Evolutionary conservation across 2,888 invertebrate species (phyloP).

Genomic region (Drosophila nr. perissopoda): DNA sequence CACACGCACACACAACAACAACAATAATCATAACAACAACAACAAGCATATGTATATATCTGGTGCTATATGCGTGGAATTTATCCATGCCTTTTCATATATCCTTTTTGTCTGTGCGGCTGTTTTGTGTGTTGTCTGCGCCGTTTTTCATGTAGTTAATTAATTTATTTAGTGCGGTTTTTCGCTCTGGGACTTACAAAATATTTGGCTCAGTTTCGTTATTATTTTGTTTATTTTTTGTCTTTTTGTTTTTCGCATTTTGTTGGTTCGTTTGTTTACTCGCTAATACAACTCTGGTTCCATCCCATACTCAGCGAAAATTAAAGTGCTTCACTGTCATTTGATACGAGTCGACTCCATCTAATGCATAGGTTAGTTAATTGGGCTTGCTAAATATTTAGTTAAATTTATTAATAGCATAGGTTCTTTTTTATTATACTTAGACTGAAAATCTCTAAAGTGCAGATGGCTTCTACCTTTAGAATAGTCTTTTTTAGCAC

Average conservation of each 20-base stretch:
- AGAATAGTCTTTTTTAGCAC: neutral
- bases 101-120: conserved; percentile 37
- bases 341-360: conserved; percentile 33
- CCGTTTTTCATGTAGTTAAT: conserved; percentile 79
- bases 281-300: conserved; percentile 35
- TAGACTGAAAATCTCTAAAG: neutral
- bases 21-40: conserved; percentile 6
- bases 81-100: conserved; percentile 49
- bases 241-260: conserved; percentile 24
- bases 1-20: conserved; percentile 19
- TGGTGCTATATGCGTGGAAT: conserved; percentile 45
- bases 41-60: conserved; percentile 33
- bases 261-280: conserved; percentile 22
- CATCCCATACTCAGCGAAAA: conserved; percentile 37
- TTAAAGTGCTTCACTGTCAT: conserved; percentile 44
- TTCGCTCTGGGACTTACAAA: conserved; percentile 75
- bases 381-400: conserved; percentile 14
- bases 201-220: conserved; percentile 52
- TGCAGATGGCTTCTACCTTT: neutral
- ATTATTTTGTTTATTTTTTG: conserved; percentile 28
- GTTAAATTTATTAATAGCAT: neutral
- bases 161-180: conserved; percentile 82
- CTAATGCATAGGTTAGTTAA: conserved; percentile 29
- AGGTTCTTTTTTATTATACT: neutral
- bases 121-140: conserved; percentile 46